Percentiles rank a stretch among this genome's conserved stretches.
Evolutionary conservation across 2,113 vertebrate genomes (phyloP).

Genomic region (Coturnix japonica): DNA sequence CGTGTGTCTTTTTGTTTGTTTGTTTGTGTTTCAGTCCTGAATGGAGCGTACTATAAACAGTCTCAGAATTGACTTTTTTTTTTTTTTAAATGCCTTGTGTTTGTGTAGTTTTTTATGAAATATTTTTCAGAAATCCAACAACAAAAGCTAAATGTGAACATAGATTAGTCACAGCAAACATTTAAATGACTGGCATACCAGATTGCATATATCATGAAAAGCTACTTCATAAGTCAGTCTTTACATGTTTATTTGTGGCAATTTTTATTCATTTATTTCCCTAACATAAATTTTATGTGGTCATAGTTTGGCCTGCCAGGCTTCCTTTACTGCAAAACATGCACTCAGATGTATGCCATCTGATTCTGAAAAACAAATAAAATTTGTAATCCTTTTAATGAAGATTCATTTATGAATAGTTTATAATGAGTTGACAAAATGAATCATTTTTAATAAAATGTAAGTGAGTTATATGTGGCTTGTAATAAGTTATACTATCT

Average conservation of each 20-base stretch:
- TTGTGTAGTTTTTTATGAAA: constrained; percentile 4
- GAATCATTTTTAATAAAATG: constrained; percentile 6
- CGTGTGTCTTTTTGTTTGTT: too few species aligned
- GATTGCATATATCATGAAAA: neutral
- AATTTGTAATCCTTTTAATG: neutral
- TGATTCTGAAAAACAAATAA: neutral
- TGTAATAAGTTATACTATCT: constrained; percentile 35
- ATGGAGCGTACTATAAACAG: neutral
- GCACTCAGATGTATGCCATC: neutral
- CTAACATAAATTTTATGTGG: neutral
- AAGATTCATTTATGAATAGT: neutral
- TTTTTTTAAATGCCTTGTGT: neutral
- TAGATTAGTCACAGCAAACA: constrained; percentile 40
- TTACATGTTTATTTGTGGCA: neutral
- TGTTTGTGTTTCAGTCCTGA: neutral
- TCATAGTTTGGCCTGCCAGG: neutral
- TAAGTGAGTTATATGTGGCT: neutral
- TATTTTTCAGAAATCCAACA: constrained; percentile 18
- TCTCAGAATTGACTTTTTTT: neutral
- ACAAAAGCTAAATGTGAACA: constrained; percentile 34
- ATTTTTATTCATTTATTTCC: neutral
- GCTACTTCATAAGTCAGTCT: neutral
- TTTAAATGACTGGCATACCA: neutral
- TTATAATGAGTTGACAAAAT: neutral
- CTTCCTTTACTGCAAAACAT: neutral